These are phyloP conservation scores for Antheraea yamamai DNA, from an alignment of 2,888 invertebrate genomes.

Conservation along the genomic window DNA sequence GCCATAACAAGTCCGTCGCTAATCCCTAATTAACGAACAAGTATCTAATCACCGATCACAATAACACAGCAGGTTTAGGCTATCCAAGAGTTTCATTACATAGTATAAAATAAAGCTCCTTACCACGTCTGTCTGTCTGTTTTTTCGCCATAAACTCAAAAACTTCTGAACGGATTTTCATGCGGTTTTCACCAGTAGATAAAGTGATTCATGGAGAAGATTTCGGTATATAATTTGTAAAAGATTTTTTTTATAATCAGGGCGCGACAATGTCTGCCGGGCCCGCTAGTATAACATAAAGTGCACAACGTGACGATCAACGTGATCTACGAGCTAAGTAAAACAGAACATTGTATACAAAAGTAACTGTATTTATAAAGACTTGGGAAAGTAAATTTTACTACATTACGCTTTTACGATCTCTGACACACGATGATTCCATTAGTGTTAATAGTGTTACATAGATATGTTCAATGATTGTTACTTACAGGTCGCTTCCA, in stretches of 20 bases:
- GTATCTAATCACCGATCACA: not conserved
- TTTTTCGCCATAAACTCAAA: too few relatives aligned
- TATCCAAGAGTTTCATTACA: not conserved
- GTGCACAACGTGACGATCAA: not conserved
- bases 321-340: not conserved
- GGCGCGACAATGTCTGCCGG: too few relatives aligned
- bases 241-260: too few relatives aligned
- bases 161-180: too few relatives aligned
- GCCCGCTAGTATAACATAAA: too few relatives aligned
- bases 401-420: conserved; percentile 1
- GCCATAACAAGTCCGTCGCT: not conserved
- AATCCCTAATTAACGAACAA: not conserved
- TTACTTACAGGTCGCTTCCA: conserved; percentile 2
- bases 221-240: too few relatives aligned
- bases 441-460: conserved; percentile 2
- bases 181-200: too few relatives aligned
- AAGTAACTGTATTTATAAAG: not conserved
- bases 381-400: conserved; percentile 1
- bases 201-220: too few relatives aligned
- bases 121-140: too few relatives aligned
- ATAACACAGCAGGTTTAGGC: not conserved
- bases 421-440: conserved; percentile 3
- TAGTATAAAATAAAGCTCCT: too few relatives aligned
- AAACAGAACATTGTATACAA: not conserved
- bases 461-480: not conserved